Percentiles rank a stretch among this genome's conserved stretches.
Evolutionary conservation across 2,888 invertebrate species (phyloP).

Genomic region (Julus scandinavius): DNA sequence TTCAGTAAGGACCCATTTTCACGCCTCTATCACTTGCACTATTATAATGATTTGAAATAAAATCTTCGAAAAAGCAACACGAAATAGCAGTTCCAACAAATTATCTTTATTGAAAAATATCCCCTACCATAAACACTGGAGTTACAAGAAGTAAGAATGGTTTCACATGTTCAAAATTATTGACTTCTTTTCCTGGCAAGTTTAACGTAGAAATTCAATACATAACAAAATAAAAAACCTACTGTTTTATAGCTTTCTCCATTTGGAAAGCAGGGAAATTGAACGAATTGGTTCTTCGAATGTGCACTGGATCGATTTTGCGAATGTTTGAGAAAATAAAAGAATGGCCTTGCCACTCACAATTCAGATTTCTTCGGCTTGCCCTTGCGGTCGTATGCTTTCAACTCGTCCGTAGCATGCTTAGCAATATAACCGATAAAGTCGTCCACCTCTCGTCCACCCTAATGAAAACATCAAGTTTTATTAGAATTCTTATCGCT

Average conservation of each 20-base stretch:
- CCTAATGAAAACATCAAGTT: conserved; percentile 70
- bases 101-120: conserved; percentile 17
- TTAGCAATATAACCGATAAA: conserved; percentile 95
- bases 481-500: not conserved
- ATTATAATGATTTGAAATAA: too few species aligned
- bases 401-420: conserved; percentile 88
- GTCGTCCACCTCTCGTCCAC: conserved; percentile 92
- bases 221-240: conserved; percentile 24
- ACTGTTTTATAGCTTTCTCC: not conserved
- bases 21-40: too few species aligned
- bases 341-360: conserved; percentile 53
- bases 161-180: not conserved
- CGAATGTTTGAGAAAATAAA: conserved; percentile 14
- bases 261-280: not conserved
- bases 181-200: not conserved
- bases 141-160: not conserved
- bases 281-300: conserved; percentile 7
- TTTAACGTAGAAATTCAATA: not conserved
- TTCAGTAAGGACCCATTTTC: too few species aligned
- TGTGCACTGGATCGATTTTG: conserved; percentile 6
- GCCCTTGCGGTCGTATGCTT: conserved; percentile 87
- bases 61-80: not conserved
- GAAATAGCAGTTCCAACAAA: not conserved
- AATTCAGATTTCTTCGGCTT: conserved; percentile 74
- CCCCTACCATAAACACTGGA: not conserved